Base-by-base conservation (phyloP, 2,888 invertebrate species). In the Drosophila aldrichi region DNA sequence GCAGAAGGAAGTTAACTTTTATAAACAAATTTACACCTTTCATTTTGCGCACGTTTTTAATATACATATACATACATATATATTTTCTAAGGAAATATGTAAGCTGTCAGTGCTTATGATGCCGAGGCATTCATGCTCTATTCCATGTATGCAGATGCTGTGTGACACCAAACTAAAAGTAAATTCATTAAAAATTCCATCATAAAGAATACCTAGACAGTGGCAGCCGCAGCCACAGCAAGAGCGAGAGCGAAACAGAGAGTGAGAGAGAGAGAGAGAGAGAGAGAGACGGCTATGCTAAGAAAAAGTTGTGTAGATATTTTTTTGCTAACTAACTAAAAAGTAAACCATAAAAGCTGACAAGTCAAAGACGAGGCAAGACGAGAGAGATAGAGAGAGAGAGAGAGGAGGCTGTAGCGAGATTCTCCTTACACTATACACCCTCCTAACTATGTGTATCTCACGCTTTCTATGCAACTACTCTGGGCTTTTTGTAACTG, bases 121-220 rank as follows among this genome's bases (percentile, higher is more conserved):
- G 63, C 43, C 43, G 34, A 55, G 63, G 54, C 58, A 71, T 61
- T 67, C 56, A 70, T 54, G 64, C 49, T 38, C 34, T 68, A 68
- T 34, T 48, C 40, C 36, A 40, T 69, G 55, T 65, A 71, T 73
- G 85, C 82, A 69, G 75, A 74, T 87, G 77, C 73, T 74, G 54
- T 78, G 77, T 79, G 86, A 88, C 83, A 86, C 86, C 82, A 69
- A 78, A 78, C 88, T 86, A 86, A 85, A 88, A 85, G 84, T 85
- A 85, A 88, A 88, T 88, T 85, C 84, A 85, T 85, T 85, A 85
- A 85, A 88, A 88, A 82, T 88, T 88, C 88, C 83, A 85, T 85
- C 83, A 82, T 85, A 79, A 85, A 82, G 78, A 85, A 85, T 70
- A 79, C 69, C 82, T 77, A 64, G 69, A 68, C 81, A 65, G 70